Base-by-base conservation (phyloP, 2,113 vertebrate species). In the Pogonocichla stellata region DNA sequence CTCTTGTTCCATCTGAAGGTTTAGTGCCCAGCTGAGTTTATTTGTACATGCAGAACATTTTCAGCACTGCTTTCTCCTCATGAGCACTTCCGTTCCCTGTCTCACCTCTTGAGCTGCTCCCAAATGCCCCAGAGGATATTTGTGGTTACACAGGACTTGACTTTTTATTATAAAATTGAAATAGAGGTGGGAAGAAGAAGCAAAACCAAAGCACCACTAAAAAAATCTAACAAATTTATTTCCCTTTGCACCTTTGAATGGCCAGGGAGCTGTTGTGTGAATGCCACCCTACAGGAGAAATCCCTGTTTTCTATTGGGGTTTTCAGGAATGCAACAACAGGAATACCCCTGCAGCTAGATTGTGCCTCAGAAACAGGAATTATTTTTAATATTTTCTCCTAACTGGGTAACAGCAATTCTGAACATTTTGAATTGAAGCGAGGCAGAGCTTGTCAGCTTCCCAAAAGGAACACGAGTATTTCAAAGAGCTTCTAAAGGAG, bases 401-500 rank as follows among this genome's bases (percentile, higher is more conserved):
- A 65, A 20, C 43, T 79, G 77, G 57, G 43, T 53, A 94, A 34
- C 57, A 84, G 80, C 77, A 65, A 50, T 74, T 89, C 64, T 64
- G 80, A 71, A 29, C 56, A 14, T 67, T 95, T 60, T 14, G 84
- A 78, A 74, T 53, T n/a, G 72, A 85, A 91, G 66, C 20, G 34
- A 83, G 84, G 92, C 91, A 94, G 77, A 95, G 51, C 81, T 94
- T 94, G 93, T 87, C 96, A 94, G 86, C 70, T 88, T 60, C 84
- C 86, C 89, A 1, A 69, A 42, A 93, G 73, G 78, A 96, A 87
- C 91, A 89, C 0, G 38, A 93, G 50, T 79, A 33, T 95, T 95
- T 91, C 94, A 89, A 96, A 87, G 88, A 91, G 90, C 80, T 91
- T 91, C 91, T 87, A 75, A 93, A 95, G 94, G 91, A 94, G 95